Evolutionary conservation across 2,888 invertebrate species (phyloP), one percentile per base, ranked within the genome.

Genomic region (Liposcelis brunnea): DNA sequence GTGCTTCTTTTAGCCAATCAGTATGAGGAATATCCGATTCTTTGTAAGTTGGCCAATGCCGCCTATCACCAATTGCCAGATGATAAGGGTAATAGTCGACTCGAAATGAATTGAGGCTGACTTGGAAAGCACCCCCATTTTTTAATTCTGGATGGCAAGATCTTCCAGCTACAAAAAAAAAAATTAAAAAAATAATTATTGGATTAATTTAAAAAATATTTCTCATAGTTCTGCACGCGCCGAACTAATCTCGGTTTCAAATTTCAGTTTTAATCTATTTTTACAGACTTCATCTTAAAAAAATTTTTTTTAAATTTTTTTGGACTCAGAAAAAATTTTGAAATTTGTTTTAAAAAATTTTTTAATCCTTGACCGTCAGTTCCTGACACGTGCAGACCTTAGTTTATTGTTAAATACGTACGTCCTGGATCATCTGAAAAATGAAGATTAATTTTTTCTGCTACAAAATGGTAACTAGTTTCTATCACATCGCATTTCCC

Each of bases 61-160:
- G 75, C 48, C 94, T 70, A 60, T 86, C 85, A 31, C 83, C 80
- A 55, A 83, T 77, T 26, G 93, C 91, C 57, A 87, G 73, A 65
- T 97, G 94, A 66, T 91, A 95, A 0, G 98, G 97, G 68, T 97
- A 98, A 58, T 86, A 82, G 62, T 98, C 95, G 1, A 94, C 70
- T 65, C 85, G 84, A 67, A 83, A 81, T 59, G 81, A 81, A 51
- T 80, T 77, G 34, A 98, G 68, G 0, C 85, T 83, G 48, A 97
- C 77, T 68, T 95, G 95, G 45, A 98, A 65, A 1, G 95, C 93
- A 1, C 93, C 97, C 2, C 94, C 94, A 51, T 84, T 83, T 53
- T 80, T 75, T 18, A 91, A 64, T 34, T 83, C 79, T 0, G 87
- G 86, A 67, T 87, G 81, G 49, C 76, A 74, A 0, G 89, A 89